phyloP scores from a whole-genome alignment of 1,140 invertebrate species.

The Euwallacea similis region DNA sequence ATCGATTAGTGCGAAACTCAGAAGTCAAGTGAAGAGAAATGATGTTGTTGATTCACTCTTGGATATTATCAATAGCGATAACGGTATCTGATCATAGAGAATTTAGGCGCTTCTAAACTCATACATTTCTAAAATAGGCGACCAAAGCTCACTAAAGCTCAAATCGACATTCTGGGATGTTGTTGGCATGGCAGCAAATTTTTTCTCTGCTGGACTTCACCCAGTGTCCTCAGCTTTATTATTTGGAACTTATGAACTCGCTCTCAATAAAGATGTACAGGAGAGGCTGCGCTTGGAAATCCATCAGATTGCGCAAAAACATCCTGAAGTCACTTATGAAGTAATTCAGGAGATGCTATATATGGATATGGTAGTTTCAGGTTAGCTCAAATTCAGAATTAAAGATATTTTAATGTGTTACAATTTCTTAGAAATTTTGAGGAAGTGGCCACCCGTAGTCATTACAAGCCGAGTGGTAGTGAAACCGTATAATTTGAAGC shows the following conservation, averaged over 20 bases:
- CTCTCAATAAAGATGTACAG: slow-evolving; percentile 59
- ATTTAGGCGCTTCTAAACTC: neutral
- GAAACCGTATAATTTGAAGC: slow-evolving; percentile 55
- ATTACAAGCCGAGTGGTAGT: slow-evolving; percentile 55
- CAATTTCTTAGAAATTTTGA: slow-evolving; percentile 11
- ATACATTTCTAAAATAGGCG: neutral
- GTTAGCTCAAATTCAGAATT: slow-evolving; percentile 31
- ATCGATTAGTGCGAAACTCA: no score
- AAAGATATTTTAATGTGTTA: neutral
- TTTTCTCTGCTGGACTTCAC: slow-evolving; percentile 55
- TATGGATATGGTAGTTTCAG: slow-evolving; percentile 54
- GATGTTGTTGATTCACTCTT: neutral
- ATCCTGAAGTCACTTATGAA: slow-evolving; percentile 46
- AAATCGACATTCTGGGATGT: slow-evolving; percentile 30
- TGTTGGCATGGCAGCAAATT: slow-evolving; percentile 51
- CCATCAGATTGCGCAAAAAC: slow-evolving; percentile 25
- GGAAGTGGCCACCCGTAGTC: slow-evolving; percentile 7
- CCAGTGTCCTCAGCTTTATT: slow-evolving; percentile 52
- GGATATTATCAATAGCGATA: neutral
- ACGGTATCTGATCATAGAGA: neutral
- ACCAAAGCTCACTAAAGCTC: neutral
- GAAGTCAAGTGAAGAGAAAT: no score
- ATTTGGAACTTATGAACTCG: slow-evolving; percentile 56
- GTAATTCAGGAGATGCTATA: slow-evolving; percentile 52
- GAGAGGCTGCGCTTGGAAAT: slow-evolving; percentile 54